Conservation (phyloP, 2,888 invertebrate genomes). For the Adelphocoris suturalis region DNA sequence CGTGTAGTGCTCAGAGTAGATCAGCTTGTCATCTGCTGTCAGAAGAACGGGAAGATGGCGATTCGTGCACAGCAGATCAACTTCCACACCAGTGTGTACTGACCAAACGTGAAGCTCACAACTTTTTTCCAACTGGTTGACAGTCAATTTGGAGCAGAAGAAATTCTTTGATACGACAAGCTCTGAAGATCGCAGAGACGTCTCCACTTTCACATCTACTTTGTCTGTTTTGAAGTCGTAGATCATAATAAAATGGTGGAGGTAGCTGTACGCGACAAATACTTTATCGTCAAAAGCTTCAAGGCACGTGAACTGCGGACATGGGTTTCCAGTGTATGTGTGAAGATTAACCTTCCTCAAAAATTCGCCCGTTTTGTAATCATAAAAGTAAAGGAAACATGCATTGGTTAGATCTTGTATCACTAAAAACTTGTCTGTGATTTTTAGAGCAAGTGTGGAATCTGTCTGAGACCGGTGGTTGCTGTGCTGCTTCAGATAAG, state of each 20-base stretch:
- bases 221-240: constrained; percentile 37
- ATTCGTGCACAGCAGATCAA: constrained; percentile 57
- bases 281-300: constrained; percentile 47
- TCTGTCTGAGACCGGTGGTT: constrained; percentile 12
- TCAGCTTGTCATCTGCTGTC: constrained; percentile 61
- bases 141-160: constrained; percentile 67
- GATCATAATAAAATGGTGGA: constrained; percentile 24
- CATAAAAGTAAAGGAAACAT: constrained; percentile 48
- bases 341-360: constrained; percentile 61
- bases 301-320: constrained; percentile 53
- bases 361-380: constrained; percentile 58
- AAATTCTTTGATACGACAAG: constrained; percentile 71
- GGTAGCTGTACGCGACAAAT: constrained; percentile 19
- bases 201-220: constrained; percentile 43
- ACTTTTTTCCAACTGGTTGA: constrained; percentile 47
- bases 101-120: constrained; percentile 70
- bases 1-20: constrained; percentile 59
- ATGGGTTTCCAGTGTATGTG: constrained; percentile 54
- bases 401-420: constrained; percentile 47
- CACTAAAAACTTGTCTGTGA: constrained; percentile 63
- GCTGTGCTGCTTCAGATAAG: constrained; percentile 17
- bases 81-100: constrained; percentile 50
- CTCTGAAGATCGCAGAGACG: constrained; percentile 31
- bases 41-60: constrained; percentile 60
- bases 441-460: constrained; percentile 34